These are phyloP conservation scores for Campoletis raptor DNA, from an alignment of 2,888 invertebrate species.

Conservation along the genomic window DNA sequence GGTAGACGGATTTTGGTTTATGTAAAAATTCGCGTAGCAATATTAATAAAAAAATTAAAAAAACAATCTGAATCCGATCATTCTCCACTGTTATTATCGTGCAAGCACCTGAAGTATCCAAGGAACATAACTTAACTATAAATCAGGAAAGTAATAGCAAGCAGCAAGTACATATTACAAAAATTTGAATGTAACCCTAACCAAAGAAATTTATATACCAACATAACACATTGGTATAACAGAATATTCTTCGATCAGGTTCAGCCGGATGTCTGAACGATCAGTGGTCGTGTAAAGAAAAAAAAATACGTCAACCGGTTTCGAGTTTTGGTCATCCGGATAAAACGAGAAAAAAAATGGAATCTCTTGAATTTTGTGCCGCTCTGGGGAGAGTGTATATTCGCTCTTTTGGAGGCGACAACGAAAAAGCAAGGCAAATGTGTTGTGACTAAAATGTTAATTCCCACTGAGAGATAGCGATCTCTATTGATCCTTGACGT, in stretches of 20 bases:
- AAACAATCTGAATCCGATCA: background rate
- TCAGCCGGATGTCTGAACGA: constrained; percentile 46
- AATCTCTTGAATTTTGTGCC: constrained; percentile 1
- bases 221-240: background rate
- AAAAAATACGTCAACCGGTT: constrained; percentile 49
- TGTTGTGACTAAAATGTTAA: constrained; percentile 7
- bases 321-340: constrained; percentile 21
- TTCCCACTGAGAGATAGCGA: constrained; percentile 1
- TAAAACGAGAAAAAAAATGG: background rate
- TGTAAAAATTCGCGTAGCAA: background rate
- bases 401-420: background rate
- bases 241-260: constrained; percentile 37
- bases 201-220: constrained; percentile 6
- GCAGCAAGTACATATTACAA: constrained; percentile 1
- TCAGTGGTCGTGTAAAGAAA: constrained; percentile 21
- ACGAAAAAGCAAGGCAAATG: background rate
- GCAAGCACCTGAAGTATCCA: background rate
- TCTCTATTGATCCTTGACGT: constrained; percentile 18
- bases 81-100: background rate
- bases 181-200: background rate
- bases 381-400: background rate
- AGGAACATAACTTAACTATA: background rate
- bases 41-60: background rate
- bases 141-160: background rate
- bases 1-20: background rate